A percentile compares a stretch with the other conserved stretches of the same genome.
Evolutionary conservation across 1,140 invertebrate genomes (phyloP).

Genomic region (Aphaenogaster rudis): DNA sequence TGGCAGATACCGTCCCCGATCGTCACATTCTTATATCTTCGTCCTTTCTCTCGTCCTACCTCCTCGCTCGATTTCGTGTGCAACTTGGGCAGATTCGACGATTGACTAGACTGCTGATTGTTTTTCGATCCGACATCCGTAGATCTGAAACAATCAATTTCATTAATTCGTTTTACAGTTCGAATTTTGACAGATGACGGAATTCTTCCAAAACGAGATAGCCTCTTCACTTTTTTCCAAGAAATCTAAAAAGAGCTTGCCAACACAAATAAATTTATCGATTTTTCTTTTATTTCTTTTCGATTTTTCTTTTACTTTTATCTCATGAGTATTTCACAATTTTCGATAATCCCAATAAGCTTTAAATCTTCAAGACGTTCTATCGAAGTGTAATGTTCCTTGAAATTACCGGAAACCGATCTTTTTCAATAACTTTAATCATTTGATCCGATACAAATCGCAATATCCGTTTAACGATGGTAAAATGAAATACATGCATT

Average conservation of each 20-base stretch:
- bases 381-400: background rate
- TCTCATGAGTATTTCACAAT: background rate
- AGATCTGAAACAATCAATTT: slow-evolving; percentile 45
- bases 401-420: background rate
- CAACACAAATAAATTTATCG: slow-evolving; percentile 2
- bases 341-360: background rate
- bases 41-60: slow-evolving; percentile 39
- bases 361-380: background rate
- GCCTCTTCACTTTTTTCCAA: background rate
- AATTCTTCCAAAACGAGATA: background rate
- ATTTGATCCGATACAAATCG: background rate
- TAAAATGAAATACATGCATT: background rate
- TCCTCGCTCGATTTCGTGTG: slow-evolving; percentile 53
- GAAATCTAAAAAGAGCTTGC: background rate
- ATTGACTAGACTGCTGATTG: slow-evolving; percentile 58
- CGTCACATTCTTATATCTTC: slow-evolving; percentile 64
- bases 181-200: background rate
- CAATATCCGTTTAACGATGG: background rate
- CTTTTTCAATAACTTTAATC: background rate
- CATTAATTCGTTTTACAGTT: slow-evolving; percentile 13
- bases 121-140: slow-evolving; percentile 56
- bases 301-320: background rate
- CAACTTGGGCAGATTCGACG: slow-evolving; percentile 63
- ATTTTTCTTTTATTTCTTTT: too few species aligned
- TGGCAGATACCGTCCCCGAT: slow-evolving; percentile 84